Evolutionary conservation across 2,888 invertebrate species (phyloP), one percentile per base, ranked within the genome.

Genomic region (Bembecia ichneumoniformis): DNA sequence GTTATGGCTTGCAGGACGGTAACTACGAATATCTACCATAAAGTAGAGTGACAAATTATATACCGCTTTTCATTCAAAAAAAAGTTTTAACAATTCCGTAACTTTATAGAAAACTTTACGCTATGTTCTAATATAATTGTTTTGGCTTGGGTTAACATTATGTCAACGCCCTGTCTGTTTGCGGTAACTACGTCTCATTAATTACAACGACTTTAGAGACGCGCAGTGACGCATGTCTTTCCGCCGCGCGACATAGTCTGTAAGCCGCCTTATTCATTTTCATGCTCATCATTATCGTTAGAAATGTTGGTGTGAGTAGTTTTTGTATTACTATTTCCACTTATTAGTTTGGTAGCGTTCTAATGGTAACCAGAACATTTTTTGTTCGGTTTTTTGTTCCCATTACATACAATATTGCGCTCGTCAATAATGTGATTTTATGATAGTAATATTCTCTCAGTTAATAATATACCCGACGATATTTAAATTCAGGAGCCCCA

Each of bases 211-310:
- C 28, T 28, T 28, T 28, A 28, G 28, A 28, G 28, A 28, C 28
- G 28, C 28, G 28, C 28, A 28, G 28, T 28, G 7, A 28, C 28
- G 28, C 28, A 28, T 28, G 28, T 28, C 28, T 5, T 9, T 28
- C 7, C 28, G 28, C 9, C 28, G 9, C 9, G 28, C 28, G 28
- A 28, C 28, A 28, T 28, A 28, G 28, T 28, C 9, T 28, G 28
- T 2, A 28, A 3, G 28, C 28, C 9, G 28, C 28, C 44, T 70
- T 75, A 78, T 76, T 77, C 76, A 77, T 76, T 76, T 77, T 77
- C 68, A 66, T 70, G 71, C 68, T 67, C 66, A 66, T 65, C 75
- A 71, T 77, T 78, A 81, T 77, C 71, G 71, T 72, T 66, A 59
- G 63, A 71, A 72, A 74, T 81, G 78, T 77, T 76, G 73, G 69